Percentiles rank a stretch among this genome's conserved stretches.
Conservation (phyloP, 2,797 vertebrate species). For the Enoplosus armatus region DNA sequence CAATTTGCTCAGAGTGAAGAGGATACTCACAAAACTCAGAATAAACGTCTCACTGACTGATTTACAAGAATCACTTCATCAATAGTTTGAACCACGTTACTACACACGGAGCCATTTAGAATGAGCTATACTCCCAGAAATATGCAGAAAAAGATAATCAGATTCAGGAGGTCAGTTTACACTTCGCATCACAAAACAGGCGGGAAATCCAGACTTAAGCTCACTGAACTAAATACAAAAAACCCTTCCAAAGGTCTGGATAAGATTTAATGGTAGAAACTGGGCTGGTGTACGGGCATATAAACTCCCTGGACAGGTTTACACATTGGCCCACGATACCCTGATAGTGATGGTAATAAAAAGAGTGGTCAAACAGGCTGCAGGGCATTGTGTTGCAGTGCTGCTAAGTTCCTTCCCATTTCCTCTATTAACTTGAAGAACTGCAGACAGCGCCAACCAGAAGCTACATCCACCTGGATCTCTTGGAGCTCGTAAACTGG, state of each 20-base stretch:
- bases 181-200: slow-evolving; percentile 28
- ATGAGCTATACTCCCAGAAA: slow-evolving; percentile 80
- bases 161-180: slow-evolving; percentile 63
- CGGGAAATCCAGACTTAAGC: background rate
- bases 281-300: background rate
- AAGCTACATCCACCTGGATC: slow-evolving; percentile 44
- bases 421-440: slow-evolving; percentile 52
- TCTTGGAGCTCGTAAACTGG: slow-evolving; percentile 53
- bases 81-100: slow-evolving; percentile 83
- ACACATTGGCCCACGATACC: slow-evolving; percentile 36
- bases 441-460: slow-evolving; percentile 35
- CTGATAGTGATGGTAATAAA: slow-evolving; percentile 55
- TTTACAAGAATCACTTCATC: slow-evolving; percentile 85
- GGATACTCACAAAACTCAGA: slow-evolving; percentile 80
- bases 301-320: slow-evolving; percentile 40
- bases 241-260: background rate
- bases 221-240: slow-evolving; percentile 2
- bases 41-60: slow-evolving; percentile 81
- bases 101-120: slow-evolving; percentile 84
- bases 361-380: slow-evolving; percentile 55
- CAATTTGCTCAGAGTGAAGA: slow-evolving; percentile 77
- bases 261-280: slow-evolving; percentile 17
- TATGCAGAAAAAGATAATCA: slow-evolving; percentile 70
- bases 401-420: slow-evolving; percentile 31
- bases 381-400: slow-evolving; percentile 40